Evolutionary conservation across 2,888 invertebrate genomes (phyloP), one percentile per base, ranked within the genome.

Genomic region (Sinopyrophorus schimmeli): DNA sequence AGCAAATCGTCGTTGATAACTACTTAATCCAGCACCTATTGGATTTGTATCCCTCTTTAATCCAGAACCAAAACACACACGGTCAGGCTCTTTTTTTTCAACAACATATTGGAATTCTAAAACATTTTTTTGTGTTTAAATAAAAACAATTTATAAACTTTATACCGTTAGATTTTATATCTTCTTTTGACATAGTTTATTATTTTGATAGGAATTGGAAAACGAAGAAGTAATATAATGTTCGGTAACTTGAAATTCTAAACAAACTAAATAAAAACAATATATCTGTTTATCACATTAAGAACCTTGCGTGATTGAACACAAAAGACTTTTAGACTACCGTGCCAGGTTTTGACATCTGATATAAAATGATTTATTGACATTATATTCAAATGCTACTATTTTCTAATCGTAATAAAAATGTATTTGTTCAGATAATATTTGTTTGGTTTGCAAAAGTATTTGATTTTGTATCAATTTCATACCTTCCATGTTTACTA

Each of bases 71-170:
- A 73, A 73, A 53, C 68, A 70, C 32, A 70, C 59, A 42, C 59
- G 61, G 9, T 62, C 59, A 2, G 63, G 63, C 18, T 58, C 56
- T 49, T 61, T 58, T 37, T 63, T 53, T 55, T 66, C 66, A n/a
- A 72, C 67, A 6, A 72, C 65, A 59, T 73, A 73, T 24, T 68
- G 59, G 50, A 73, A 73, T 35, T 59, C 73, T 49, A 11, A 20
- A 15, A 24, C 16, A 14, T 21, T 18, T 18, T 6, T 5, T 18
- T 18, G 4, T 18, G 6, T 5, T 18, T 18, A 18, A 18, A 18
- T 18, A 18, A 10, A n/a, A 18, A 11, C 16, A 20, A 11, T 18
- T 12, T 10, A 27, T 11, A 26, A 12, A 12, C 27, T 3, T 6
- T 12, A 27, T 27, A 27, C 27, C 27, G 9, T 27, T 12, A 9